A percentile compares a stretch with the other conserved stretches of the same genome.
These are phyloP conservation scores for Elephas maximus DNA, from an alignment of 2,113 vertebrate species.

Conservation along the genomic window DNA sequence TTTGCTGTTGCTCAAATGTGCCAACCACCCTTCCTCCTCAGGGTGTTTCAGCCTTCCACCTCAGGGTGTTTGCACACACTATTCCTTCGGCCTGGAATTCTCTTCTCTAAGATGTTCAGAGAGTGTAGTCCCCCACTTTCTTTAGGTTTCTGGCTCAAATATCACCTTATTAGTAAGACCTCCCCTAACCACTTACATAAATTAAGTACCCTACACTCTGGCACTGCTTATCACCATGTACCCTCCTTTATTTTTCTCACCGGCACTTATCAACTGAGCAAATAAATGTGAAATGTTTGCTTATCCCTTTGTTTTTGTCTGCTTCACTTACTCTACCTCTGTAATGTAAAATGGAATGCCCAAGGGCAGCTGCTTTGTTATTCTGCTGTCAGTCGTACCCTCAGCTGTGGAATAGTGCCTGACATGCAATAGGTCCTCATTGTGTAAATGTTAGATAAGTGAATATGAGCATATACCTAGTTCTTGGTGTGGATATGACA, in stretches of 20 bases:
- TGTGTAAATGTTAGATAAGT: constrained; percentile 23
- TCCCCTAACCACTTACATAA: not conserved
- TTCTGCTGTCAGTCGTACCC: not conserved
- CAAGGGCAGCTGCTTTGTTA: not conserved
- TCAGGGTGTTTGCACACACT: not conserved
- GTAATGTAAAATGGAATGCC: not conserved
- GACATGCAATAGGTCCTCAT: not conserved
- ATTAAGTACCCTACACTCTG: not conserved
- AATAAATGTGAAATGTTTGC: not conserved
- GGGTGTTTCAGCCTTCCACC: too few species aligned
- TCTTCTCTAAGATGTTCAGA: not conserved
- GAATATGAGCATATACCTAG: not conserved
- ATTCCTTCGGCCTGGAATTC: not conserved
- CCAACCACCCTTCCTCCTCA: not conserved
- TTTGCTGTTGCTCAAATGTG: not conserved
- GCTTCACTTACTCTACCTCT: not conserved
- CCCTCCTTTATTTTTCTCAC: not conserved
- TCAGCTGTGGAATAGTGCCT: not conserved
- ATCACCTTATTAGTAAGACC: not conserved
- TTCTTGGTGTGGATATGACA: not conserved
- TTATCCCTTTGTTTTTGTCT: not conserved
- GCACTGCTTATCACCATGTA: not conserved
- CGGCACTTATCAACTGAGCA: not conserved
- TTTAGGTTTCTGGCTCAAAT: not conserved
- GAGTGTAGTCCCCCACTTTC: not conserved